phyloP scores from a whole-genome alignment of 2,888 invertebrate genomes.

The Molorchus minor region DNA sequence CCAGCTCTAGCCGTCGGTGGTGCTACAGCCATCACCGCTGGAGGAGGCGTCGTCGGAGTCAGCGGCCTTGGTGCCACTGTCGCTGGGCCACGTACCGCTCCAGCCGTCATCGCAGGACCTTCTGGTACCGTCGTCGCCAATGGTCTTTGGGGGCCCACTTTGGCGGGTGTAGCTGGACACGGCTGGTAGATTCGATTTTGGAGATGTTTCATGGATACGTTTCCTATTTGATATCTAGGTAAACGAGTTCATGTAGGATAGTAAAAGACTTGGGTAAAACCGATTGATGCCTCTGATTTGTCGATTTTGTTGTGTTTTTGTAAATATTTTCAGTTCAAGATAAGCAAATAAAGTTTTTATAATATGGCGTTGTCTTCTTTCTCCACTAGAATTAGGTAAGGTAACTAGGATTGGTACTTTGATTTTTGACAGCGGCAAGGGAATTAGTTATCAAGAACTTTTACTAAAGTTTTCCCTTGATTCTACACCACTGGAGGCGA shows the following conservation, averaged over 20 bases:
- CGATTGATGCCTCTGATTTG: slow-evolving; percentile 23
- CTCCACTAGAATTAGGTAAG: too few relatives aligned
- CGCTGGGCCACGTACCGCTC: slow-evolving; percentile 51
- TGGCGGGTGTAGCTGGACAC: slow-evolving; percentile 44
- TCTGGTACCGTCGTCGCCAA: slow-evolving; percentile 55
- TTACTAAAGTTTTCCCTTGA: too few relatives aligned
- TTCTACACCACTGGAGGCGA: too few relatives aligned
- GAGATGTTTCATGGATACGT: not conserved
- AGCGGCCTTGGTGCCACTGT: slow-evolving; percentile 49
- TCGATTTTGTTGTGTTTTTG: slow-evolving; percentile 3
- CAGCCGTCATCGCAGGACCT: slow-evolving; percentile 52
- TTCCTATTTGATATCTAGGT: not conserved
- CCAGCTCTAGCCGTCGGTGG: slow-evolving; percentile 26
- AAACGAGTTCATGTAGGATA: not conserved
- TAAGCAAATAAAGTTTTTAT: slow-evolving; percentile 6
- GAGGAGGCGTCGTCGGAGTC: slow-evolving; percentile 42
- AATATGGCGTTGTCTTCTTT: too few relatives aligned
- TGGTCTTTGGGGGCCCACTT: slow-evolving; percentile 57
- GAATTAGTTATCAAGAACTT: too few relatives aligned
- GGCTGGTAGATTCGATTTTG: slow-evolving; percentile 16
- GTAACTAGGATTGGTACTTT: too few relatives aligned
- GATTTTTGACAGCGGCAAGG: too few relatives aligned
- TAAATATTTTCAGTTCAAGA: not conserved
- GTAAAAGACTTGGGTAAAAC: slow-evolving; percentile 20
- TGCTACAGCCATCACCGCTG: slow-evolving; percentile 32